Base-by-base conservation (phyloP, 2,888 invertebrate genomes). In the Synergus gifuensis region DNA sequence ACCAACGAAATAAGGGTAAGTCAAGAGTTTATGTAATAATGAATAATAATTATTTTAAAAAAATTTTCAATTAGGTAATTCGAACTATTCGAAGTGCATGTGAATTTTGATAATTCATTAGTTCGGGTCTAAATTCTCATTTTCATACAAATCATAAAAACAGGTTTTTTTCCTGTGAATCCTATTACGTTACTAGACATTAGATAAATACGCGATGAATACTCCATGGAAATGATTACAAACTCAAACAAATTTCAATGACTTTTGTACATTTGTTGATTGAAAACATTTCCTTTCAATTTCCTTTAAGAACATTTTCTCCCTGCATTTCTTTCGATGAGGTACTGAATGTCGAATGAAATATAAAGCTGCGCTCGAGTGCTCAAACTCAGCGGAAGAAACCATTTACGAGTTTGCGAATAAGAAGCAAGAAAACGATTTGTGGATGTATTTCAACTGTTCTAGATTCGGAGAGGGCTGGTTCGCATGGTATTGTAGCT, bases 391-490 rank as follows among this genome's bases (percentile, higher is more conserved):
- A 7, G 60, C 28, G 22, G 46, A 60, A 54, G 42, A 76, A 76
- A 36, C 67, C 67, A 60, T 67, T 60, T 69, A 18, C n/a, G 36
- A 58, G 78, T 46, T 64, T 16, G 8, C 44, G 44, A 66, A 66
- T 67, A 64, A 40, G 12, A 49, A 58, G 49, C 67, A 58, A 69
- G 77, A 62, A 22, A 67, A 76, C 40, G 44, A 77, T 77, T 54
- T 60, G 60, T 78, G 66, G 46, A 58, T 62, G 62, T 40, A 40
- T 49, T 36, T 16, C 58, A 66, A 67, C 42, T 69, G 14, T 69
- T 64, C 46, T 16, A 14, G 60, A 85, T 69, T 80, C 76, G 78
- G 82, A 84, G 86, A 81, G 82, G 84, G 82, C 78, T 80, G 84
- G 82, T 42, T 40, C 76, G 54, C 36, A 54, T 18, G 14, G 40